Base-by-base conservation (phyloP, 1,140 invertebrate genomes). In the Geopemphigus sp. region DNA sequence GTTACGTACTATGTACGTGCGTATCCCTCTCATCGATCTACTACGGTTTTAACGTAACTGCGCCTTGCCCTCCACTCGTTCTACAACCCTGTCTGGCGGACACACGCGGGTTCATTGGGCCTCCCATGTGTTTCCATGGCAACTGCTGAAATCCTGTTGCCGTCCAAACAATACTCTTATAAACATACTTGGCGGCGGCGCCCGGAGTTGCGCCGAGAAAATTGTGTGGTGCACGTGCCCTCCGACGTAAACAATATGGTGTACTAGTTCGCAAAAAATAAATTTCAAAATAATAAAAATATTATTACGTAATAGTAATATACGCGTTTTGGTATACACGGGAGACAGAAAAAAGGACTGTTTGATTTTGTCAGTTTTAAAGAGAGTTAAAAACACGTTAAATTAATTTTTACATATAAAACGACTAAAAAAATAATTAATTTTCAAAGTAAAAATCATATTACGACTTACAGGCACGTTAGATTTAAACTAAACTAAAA, bases 1-100 rank as follows among this genome's bases (percentile, higher is more conserved):
- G 50, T 70, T 70, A 50, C 12, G 14, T 50, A n/a, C n/a, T n/a
- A 10, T 53, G 32, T 39, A 39, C 32, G 8, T 39, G n/a, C n/a
- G 68, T 72, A 72, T 72, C 68, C 39, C 22, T 61, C 39, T 78
- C 54, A 78, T 76, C 72, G 72, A 76, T 76, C 56, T 76, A 76
- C 29, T 74, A 74, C 26, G 50, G 29, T 59, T 76, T 56, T 76
- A 56, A 76, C 72, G 32, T 76, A 19, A 76, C 72, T 61, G 54
- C 32, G 1, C 56, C 39, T 61, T 39, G 8, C 32, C 3, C 32
- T 45, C 54, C 59, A 24, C 57, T 26, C 32, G 12, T n/a, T 15
- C 29, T 12, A 45, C 45, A 50, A 50, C 74, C 74, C 57, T 50
- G 74, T 78, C 74, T 78, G 57, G 57, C 39, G 12, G 29, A 10